Conservation (phyloP, 2,113 vertebrate genomes). For the Calyptomena viridis region DNA sequence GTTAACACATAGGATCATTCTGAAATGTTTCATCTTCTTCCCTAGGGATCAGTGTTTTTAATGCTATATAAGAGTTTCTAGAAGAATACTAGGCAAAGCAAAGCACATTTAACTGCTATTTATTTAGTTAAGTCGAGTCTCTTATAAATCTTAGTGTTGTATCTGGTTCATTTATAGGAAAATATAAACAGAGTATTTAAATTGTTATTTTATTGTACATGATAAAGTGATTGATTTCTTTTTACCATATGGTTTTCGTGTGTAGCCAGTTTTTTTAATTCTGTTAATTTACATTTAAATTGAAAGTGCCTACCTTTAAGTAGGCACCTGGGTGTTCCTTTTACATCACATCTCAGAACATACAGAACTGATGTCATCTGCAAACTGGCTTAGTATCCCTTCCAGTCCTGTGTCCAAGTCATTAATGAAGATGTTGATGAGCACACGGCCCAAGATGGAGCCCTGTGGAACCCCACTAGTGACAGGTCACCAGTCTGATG, state of each 20-base stretch:
- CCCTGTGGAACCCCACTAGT: background rate
- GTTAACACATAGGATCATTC: background rate
- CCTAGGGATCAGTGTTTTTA: background rate
- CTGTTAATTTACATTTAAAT: constrained; percentile 65
- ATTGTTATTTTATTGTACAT: background rate
- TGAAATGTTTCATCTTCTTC: background rate
- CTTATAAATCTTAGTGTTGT: constrained; percentile 22
- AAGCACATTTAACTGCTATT: constrained; percentile 14
- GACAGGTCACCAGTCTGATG: background rate
- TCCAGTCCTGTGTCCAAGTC: background rate
- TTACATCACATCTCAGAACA: background rate
- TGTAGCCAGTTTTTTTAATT: constrained; percentile 21
- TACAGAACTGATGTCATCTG: background rate
- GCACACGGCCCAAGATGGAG: background rate
- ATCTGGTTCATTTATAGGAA: background rate
- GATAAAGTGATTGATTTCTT: constrained; percentile 9
- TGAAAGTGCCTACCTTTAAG: background rate
- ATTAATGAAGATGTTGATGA: background rate
- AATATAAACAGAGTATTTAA: constrained; percentile 49
- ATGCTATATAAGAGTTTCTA: background rate
- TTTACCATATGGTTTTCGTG: background rate
- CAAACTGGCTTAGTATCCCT: background rate
- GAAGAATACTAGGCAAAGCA: background rate
- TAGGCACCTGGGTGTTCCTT: background rate
- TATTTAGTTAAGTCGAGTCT: background rate